phyloP scores from a whole-genome alignment of 2,797 vertebrate genomes.

The Eupleurogrammus muticus region DNA sequence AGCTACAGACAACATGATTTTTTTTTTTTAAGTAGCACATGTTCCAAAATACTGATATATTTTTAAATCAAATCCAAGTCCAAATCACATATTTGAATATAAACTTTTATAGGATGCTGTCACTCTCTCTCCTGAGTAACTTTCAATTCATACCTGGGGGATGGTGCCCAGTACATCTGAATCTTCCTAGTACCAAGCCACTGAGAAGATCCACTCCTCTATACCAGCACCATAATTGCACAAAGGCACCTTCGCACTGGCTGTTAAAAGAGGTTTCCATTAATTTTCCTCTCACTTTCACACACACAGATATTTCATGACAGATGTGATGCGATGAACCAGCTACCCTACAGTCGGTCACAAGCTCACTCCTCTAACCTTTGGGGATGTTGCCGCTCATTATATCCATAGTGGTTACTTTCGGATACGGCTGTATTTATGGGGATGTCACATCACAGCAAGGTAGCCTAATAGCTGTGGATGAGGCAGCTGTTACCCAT shows the following conservation, averaged over 20 bases:
- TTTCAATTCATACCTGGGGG: not conserved
- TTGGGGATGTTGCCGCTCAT: not conserved
- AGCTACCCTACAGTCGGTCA: conserved; percentile 9
- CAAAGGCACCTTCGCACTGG: conserved; percentile 34
- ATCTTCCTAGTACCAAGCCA: conserved; percentile 2
- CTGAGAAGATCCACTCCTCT: conserved; percentile 18
- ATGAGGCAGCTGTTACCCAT: conserved; percentile 71
- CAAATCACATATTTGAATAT: not conserved
- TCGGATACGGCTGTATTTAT: conserved; percentile 31
- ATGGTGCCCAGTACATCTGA: conserved; percentile 14
- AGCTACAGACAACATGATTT: conserved; percentile 6
- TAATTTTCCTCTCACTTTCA: conserved; percentile 23
- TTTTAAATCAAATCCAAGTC: not conserved
- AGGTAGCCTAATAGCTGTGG: conserved; percentile 61
- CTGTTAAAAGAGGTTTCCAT: conserved; percentile 19
- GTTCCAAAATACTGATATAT: not conserved
- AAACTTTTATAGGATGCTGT: not conserved
- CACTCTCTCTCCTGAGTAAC: not conserved
- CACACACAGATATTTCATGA: conserved; percentile 12
- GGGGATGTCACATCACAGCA: conserved; percentile 51
- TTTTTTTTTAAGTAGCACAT: not conserved
- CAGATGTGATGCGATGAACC: conserved; percentile 16
- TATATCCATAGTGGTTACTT: conserved; percentile 30
- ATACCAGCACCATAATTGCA: conserved; percentile 3
- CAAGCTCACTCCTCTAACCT: conserved; percentile 25